Evolutionary conservation across 2,797 vertebrate species (phyloP), one percentile per base, ranked within the genome.

Genomic region (Sebastes diaconus): DNA sequence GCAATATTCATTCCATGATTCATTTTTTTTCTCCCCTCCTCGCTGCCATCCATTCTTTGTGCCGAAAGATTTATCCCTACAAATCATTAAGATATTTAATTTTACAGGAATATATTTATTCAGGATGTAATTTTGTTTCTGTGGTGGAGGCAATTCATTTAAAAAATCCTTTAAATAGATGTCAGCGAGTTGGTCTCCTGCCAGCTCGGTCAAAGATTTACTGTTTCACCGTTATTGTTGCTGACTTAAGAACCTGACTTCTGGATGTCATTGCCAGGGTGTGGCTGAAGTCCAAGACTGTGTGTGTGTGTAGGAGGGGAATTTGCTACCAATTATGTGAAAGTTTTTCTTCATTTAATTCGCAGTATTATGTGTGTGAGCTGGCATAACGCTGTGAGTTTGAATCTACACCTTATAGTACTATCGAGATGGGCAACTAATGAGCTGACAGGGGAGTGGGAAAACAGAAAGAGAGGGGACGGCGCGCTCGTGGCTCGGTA

Each of bases 401-500:
- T 86, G 85, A 84, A 87, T 91, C 81, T 67, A 84, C 68, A 88
- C 88, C 82, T 90, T 87, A 76, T 76, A 87, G 88, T 88, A 72
- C 77, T 84, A 87, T 86, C 6, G 34, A 85, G 89, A 89, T 34
- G 79, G 77, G 79, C 66, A 50, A 75, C 92, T 94, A 94, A 94
- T 94, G 93, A 94, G 92, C 88, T 92, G 91, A 92, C 90, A 88
- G 84, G 90, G 84, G 82, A 90, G 80, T 27, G 58, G 68, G 68
- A 36, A 66, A 57, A 18, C 67, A 69, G 55, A 75, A n/a, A 32
- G 55, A 55, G 80, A 52, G 64, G 59, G 42, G 78, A 78, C 81
- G 64, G 74, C 6, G 61, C 32, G 80, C 77, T 77, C n/a, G 12
- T 67, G 66, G 77, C 73, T 88, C 29, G 1, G 76, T 84, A 91